phyloP scores from a whole-genome alignment of 2,113 vertebrate species.

The Indicator indicator region DNA sequence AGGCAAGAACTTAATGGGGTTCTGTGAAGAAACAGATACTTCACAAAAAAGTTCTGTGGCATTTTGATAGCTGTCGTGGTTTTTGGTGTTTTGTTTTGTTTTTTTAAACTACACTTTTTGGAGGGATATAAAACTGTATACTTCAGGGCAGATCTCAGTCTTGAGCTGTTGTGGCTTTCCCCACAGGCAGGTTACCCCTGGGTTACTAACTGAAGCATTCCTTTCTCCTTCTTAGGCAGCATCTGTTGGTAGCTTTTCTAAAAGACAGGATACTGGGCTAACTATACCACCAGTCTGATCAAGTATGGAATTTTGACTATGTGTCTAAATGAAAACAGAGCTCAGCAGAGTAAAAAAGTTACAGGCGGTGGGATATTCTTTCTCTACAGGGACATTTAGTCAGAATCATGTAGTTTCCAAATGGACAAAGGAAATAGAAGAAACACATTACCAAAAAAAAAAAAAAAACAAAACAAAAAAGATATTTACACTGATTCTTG shows the following conservation, averaged over 20 bases:
- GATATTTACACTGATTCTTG: not conserved
- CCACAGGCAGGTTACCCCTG: not conserved
- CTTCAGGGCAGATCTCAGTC: not conserved
- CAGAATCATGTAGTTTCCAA: not conserved
- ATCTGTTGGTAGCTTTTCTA: not conserved
- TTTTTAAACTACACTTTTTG: not conserved
- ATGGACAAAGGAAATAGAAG: not conserved
- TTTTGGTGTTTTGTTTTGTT: not conserved
- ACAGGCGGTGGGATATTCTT: not conserved
- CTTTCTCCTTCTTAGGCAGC: not conserved
- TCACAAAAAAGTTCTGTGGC: not conserved
- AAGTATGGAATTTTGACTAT: conserved; percentile 7
- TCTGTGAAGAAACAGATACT: not conserved
- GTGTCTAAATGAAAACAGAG: conserved; percentile 6
- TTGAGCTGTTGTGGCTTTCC: not conserved
- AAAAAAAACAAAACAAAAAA: not conserved
- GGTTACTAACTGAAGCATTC: not conserved
- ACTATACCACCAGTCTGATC: not conserved
- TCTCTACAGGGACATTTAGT: not conserved
- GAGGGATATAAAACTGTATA: not conserved
- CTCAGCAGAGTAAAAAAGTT: not conserved
- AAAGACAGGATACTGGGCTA: not conserved
- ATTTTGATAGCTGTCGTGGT: not conserved
- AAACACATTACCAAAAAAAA: not conserved
- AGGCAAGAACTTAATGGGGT: not conserved